These are phyloP conservation scores for Spongilla lacustris DNA, from an alignment of 37 sponge, comb jelly and placozoan genomes.

Conservation along the genomic window DNA sequence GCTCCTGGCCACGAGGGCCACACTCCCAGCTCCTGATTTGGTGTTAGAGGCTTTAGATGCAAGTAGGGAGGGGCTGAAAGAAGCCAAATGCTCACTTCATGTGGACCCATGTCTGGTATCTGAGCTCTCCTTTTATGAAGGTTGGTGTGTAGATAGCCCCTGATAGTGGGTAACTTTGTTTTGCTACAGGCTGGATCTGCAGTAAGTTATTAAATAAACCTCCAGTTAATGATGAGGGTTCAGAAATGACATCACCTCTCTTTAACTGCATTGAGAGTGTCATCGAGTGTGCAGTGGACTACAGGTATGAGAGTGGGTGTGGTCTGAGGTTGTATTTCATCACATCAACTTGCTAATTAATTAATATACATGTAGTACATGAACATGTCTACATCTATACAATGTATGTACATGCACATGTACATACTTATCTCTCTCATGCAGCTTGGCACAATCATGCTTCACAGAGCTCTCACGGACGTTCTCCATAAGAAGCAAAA, in stretches of 20 bases:
- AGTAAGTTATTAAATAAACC: neutral
- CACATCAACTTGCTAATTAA: no score
- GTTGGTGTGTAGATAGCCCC: neutral
- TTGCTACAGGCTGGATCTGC: neutral
- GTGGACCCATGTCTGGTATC: constrained; percentile 23
- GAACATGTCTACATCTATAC: neutral
- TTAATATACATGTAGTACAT: no score
- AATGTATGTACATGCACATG: no score
- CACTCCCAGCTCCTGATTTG: neutral
- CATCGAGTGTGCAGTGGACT: neutral
- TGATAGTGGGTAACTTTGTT: neutral
- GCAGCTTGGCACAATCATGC: constrained; percentile 13
- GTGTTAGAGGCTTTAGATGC: neutral
- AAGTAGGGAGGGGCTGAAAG: constrained; percentile 27
- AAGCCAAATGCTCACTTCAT: constrained; percentile 3
- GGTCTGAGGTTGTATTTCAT: neutral
- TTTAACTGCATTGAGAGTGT: neutral
- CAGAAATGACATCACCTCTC: neutral
- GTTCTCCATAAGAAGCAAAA: neutral
- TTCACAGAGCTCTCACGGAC: constrained; percentile 23
- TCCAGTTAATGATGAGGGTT: neutral
- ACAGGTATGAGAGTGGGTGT: neutral
- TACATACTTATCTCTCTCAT: neutral
- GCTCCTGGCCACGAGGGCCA: constrained; percentile 8
- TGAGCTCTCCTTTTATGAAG: constrained; percentile 19